Conservation (phyloP, 1,140 invertebrate species). For the Ridgeia piscesae region DNA sequence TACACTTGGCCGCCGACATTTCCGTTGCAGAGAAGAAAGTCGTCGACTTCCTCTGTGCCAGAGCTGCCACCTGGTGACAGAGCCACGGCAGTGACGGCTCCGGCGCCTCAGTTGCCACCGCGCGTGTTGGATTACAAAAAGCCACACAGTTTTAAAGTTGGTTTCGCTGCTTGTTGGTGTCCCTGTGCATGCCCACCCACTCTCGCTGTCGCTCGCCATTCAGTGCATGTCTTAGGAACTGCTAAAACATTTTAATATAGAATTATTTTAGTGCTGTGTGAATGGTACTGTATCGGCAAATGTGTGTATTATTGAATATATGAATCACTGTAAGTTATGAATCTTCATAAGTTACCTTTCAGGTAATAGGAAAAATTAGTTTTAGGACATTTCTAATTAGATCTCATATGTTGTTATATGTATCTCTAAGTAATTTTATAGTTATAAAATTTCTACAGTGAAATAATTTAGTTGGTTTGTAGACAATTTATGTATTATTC, state of each 20-base stretch:
- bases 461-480: no score
- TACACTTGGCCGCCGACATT: background rate
- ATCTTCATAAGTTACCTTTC: background rate
- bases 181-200: background rate
- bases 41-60: background rate
- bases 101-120: background rate
- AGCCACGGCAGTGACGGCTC: background rate
- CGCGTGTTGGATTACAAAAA: constrained; percentile 1
- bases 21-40: background rate
- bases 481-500: no score
- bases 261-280: background rate
- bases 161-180: background rate
- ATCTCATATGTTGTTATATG: background rate
- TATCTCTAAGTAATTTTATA: background rate
- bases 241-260: background rate
- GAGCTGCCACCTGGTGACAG: background rate
- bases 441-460: background rate
- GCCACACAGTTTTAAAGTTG: background rate
- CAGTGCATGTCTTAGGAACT: background rate
- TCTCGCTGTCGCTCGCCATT: background rate
- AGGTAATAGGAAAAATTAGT: background rate
- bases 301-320: background rate
- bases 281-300: background rate
- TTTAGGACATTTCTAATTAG: background rate
- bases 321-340: no score